Evolutionary conservation across 2,888 invertebrate genomes (phyloP), one percentile per base, ranked within the genome.

Genomic region (Odontocolon sp.): DNA sequence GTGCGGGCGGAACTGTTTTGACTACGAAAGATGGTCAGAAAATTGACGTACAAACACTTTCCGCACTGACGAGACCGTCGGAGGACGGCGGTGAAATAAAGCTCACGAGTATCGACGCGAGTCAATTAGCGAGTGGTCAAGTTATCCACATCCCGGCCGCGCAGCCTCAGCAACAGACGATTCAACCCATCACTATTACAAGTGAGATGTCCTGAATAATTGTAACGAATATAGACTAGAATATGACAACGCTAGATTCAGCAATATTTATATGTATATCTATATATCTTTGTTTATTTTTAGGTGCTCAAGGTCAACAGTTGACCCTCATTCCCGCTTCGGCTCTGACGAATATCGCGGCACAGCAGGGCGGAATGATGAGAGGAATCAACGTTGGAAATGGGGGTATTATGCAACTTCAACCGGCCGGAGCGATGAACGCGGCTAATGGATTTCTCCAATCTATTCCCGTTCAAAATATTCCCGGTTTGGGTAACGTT

Each of bases 281-380:
- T n/a, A n/a, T 14, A n/a, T n/a, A 8, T 21, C 18, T 16, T 4
- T 2, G 31, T 52, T 50, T 40, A 23, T 54, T 38, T 56, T 57
- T 54, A 88, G 94, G 95, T 74, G 94, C 95, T 1, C 93, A 93
- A 84, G 96, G 95, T 0, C 96, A 96, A 87, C 96, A 96, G 87
- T 93, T 96, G 81, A 96, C 96, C 3, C 95, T 97, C 63, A 96
- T 97, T 87, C 96, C 96, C 6, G 93, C 95, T 0, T 92, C 94
- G 11, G 92, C 93, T 63, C 87, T 93, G 81, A 89, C 92, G 0
- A 90, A 90, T 52, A 82, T 91, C 56, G 84, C 90, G 2, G 79
- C 84, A 0, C 90, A 90, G 42, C 86, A 87, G 38, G 86, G 87
- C n/a, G 86, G 84, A 28, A 85, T 90, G 84, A 88, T 90, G 87